Conservation (phyloP, 2,797 vertebrate species). For the Cossypha polioptera region DNA sequence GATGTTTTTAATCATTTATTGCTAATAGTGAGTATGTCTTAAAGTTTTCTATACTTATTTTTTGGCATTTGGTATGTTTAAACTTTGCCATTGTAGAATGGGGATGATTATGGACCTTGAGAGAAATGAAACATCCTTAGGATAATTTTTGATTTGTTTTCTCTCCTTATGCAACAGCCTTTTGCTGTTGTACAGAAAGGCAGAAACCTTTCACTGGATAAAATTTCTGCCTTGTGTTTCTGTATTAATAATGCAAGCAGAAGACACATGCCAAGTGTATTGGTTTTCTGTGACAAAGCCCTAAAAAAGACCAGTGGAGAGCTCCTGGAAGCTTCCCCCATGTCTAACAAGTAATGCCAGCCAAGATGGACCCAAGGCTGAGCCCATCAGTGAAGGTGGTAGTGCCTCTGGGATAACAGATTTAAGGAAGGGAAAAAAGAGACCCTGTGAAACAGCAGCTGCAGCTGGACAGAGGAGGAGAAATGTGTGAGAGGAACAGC, state of each 20-base stretch:
- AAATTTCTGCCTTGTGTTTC: neutral
- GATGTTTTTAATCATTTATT: slow-evolving; percentile 10
- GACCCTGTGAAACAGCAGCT: neutral
- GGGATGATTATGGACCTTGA: neutral
- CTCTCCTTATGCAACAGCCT: neutral
- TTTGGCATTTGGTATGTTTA: neutral
- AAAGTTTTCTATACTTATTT: neutral
- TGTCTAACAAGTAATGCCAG: neutral
- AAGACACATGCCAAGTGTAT: neutral
- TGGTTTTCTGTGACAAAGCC: neutral
- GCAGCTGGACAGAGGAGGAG: neutral
- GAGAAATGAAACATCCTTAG: neutral
- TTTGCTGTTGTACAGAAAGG: neutral
- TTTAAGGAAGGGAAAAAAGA: neutral
- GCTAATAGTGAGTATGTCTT: neutral
- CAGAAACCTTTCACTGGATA: neutral
- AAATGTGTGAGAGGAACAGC: neutral
- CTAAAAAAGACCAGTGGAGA: neutral
- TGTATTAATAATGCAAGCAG: neutral
- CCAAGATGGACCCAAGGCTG: accelerated
- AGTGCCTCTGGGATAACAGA: neutral
- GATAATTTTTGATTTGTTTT: neutral
- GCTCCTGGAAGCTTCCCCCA: neutral
- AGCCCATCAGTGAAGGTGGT: accelerated
- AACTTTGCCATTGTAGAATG: neutral